A percentile compares a stretch with the other conserved stretches of the same genome.
These are phyloP conservation scores for Allophyes oxyacanthae DNA, from an alignment of 2,888 invertebrate genomes.

Conservation along the genomic window DNA sequence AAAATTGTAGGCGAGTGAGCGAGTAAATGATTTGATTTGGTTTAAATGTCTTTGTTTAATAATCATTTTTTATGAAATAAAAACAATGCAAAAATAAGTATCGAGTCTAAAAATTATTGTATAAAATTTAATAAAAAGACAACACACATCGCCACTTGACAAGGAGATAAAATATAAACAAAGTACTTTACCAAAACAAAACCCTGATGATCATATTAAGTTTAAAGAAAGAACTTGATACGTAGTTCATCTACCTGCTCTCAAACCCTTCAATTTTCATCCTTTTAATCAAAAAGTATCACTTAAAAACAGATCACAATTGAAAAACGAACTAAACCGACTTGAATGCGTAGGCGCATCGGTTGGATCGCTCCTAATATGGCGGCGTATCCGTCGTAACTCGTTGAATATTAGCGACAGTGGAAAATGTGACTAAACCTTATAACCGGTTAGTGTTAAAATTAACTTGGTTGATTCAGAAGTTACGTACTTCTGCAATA, in stretches of 20 bases:
- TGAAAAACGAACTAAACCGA: constrained; percentile 58
- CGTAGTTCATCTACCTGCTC: neutral
- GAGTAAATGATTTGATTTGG: too few relatives aligned
- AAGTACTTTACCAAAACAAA: too few relatives aligned
- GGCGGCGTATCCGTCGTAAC: constrained; percentile 57
- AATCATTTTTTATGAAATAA: too few relatives aligned
- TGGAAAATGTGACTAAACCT: constrained; percentile 55
- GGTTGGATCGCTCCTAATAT: constrained; percentile 63
- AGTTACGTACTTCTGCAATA: constrained; percentile 8
- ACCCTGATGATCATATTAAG: neutral
- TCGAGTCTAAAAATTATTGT: too few relatives aligned
- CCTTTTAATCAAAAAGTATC: constrained; percentile 4
- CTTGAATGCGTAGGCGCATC: constrained; percentile 64
- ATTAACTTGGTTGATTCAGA: constrained; percentile 38
- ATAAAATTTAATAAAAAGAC: too few relatives aligned
- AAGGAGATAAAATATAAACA: too few relatives aligned
- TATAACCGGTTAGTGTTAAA: constrained; percentile 44
- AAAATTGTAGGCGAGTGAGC: too few relatives aligned
- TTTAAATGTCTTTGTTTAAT: too few relatives aligned
- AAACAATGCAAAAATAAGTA: too few relatives aligned
- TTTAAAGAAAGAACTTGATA: neutral
- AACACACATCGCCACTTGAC: too few relatives aligned
- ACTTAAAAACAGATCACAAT: constrained; percentile 18
- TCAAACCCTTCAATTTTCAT: neutral
- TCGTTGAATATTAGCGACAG: constrained; percentile 48